Evolutionary conservation across 2,888 invertebrate genomes (phyloP), one percentile per base, ranked within the genome.

Genomic region (Encarsia formosa): DNA sequence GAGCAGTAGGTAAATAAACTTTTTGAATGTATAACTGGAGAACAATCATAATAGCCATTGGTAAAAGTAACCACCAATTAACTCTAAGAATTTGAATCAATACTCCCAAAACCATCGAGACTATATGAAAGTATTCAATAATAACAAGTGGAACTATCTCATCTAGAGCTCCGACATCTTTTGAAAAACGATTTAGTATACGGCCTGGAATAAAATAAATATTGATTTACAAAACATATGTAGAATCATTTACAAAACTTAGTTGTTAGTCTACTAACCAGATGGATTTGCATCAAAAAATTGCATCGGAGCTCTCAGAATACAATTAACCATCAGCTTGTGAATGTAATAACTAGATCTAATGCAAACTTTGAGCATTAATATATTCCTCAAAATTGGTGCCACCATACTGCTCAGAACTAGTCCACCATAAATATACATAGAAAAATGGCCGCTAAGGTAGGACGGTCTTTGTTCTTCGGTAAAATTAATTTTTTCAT

Each of bases 281-380:
- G 88, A 85, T 0, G 91, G 87, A 71, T 91, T 90, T 6, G 82
- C 84, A 68, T 91, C 88, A 71, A 92, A 93, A 75, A 92, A 92
- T 18, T 82, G 75, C 79, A 90, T 86, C 0, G 88, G 86, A 0
- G 88, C 84, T 56, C 84, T 77, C 13, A 91, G 70, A 24, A 92
- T 79, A 61, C 84, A 81, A 19, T 79, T 75, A 72, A 92, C 89
- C 88, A 92, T 91, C 24, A 74, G 76, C 65, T 86, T 84, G 74
- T 93, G 92, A 2, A 92, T 76, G 45, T 76, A 79, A 58, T 81
- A 82, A 0, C 90, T 88, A 19, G 90, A 84, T 23, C 80, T 80
- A 79, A 88, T 85, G 67, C 86, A 86, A 42, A 85, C 79, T 74
- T 81, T 81, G 64, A 84, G 85, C 74, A 87, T 88, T 43, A 86